Base-by-base conservation (phyloP, 2,888 invertebrate species). In the Coelopa pilipes region DNA sequence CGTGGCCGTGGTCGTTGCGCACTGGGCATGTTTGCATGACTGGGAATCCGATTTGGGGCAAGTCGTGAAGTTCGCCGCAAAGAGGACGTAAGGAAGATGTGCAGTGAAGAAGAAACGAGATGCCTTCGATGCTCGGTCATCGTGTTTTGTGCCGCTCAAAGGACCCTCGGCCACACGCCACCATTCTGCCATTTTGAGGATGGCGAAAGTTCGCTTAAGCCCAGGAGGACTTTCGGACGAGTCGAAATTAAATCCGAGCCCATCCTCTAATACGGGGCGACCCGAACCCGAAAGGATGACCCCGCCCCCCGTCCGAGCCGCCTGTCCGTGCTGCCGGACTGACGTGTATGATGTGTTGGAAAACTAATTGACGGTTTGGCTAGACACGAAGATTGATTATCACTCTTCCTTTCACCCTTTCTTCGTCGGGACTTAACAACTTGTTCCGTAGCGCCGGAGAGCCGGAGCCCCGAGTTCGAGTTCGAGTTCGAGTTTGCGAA, bases 371-470 rank as follows among this genome's bases (percentile, higher is more conserved):
- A 77, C 73, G 62, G 69, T 71, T 45, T 74, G 75, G 76, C 77
- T 79, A 80, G 80, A 80, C 78, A 77, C 76, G 78, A 79, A 80
- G 80, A 80, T 80, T 80, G 80, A 80, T 80, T 80, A 76, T 75
- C 59, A 47, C 47, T 45, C 17, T 49, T 72, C 12, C 19, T 46
- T 71, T 71, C 65, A 71, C 65, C 71, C 71, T 71, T 71, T 46
- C 46, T 50, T 24, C 59, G 47, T 46, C 21, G 13, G 46, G 21
- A 55, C 46, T 17, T 62, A 49, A 34, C 60, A 50, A 57, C 46
- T 47, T 65, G 34, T 45, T 47, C 19, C 46, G 46, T 46, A 17
- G 47, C 15, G 46, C 17, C 17, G 7, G 24, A 62, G 1, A 60
- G 13, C 60, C n/a, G n/a, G n/a, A n/a, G n/a, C n/a, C n/a, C n/a